Evolutionary conservation across 2,113 vertebrate species (phyloP), one percentile per base, ranked within the genome.

Genomic region (Nestor notabilis): DNA sequence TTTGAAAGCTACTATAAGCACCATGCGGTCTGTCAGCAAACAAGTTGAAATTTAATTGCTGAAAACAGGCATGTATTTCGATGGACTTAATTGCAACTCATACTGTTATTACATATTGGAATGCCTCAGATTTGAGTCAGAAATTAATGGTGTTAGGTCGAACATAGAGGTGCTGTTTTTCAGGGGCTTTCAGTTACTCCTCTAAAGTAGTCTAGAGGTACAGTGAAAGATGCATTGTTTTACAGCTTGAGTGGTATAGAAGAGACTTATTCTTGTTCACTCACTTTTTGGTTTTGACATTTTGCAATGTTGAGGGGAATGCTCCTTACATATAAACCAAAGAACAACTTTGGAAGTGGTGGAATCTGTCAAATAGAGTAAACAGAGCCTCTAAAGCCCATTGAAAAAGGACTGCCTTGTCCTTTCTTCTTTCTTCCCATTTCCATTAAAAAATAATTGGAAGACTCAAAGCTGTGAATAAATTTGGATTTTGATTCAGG

Each of bases 391-490:
- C n/a, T 87, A 76, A 92, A 87, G 19, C 9, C 31, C 10, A 2
- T 5, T 79, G 46, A 50, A 63, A 68, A 83, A 90, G 11, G 18
- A 37, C 19, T 83, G 27, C 11, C 24, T 77, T 80, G 21, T 82
- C 43, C 17, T 76, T 92, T 20, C 23, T 69, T 80, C n/a, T 82
- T 88, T 88, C 43, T 75, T 90, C 23, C 17, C 23, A 33, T 65
- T 93, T 93, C 39, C 37, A 74, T 80, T 76, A 84, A 91, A 92
- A 92, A 95, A 86, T 41, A 86, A 15, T 35, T 87, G 25, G 53
- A 95, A 84, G 49, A 15, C 35, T 87, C 25, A 53, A 95, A 92
- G 49, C 17, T 72, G 19, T 60, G 41, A 93, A 90, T 60, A 83
- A 46, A 33, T 61, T 89, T 81, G 94, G 33, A 70, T 95, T 96